Percentiles rank a stretch among this genome's conserved stretches.
Conservation (phyloP, 2,797 vertebrate genomes). For the Phrynocephalus forsythii region DNA sequence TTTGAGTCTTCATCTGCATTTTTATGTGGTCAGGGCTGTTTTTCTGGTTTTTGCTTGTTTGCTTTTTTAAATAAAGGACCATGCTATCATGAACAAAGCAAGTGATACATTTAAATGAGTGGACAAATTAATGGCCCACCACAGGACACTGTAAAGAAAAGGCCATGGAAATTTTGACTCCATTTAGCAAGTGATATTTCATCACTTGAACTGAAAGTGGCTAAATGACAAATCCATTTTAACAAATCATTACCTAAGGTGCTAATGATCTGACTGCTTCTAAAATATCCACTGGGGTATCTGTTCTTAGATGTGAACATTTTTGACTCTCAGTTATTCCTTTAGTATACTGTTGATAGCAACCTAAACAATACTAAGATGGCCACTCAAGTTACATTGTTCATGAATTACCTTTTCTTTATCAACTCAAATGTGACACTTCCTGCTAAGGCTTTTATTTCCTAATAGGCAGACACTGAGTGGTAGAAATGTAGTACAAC, state of each 20-base stretch:
- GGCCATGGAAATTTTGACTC: conserved; percentile 38
- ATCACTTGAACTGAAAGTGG: conserved; percentile 37
- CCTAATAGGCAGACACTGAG: conserved; percentile 13
- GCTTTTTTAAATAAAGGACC: background rate
- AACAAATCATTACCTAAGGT: conserved; percentile 51
- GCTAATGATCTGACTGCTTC: conserved; percentile 52
- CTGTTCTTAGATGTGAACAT: conserved; percentile 28
- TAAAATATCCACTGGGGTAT: conserved; percentile 50
- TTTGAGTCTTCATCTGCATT: background rate
- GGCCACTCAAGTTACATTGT: background rate
- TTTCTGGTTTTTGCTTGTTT: too few relatives aligned
- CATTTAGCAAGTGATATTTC: conserved; percentile 21
- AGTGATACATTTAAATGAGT: background rate
- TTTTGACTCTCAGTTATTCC: conserved; percentile 20
- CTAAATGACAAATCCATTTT: conserved; percentile 30
- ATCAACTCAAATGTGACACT: conserved; percentile 1
- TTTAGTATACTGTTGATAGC: conserved; percentile 38
- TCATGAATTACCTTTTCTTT: background rate
- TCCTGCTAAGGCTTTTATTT: background rate
- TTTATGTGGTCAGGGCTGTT: background rate
- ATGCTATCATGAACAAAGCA: background rate
- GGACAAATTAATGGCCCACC: conserved; percentile 10
- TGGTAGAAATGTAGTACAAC: background rate
- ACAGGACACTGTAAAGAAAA: fast-evolving
- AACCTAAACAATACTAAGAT: conserved; percentile 8